phyloP scores from a whole-genome alignment of 64 coral and sea anemone species.

The Dendronephthya gigantea region DNA sequence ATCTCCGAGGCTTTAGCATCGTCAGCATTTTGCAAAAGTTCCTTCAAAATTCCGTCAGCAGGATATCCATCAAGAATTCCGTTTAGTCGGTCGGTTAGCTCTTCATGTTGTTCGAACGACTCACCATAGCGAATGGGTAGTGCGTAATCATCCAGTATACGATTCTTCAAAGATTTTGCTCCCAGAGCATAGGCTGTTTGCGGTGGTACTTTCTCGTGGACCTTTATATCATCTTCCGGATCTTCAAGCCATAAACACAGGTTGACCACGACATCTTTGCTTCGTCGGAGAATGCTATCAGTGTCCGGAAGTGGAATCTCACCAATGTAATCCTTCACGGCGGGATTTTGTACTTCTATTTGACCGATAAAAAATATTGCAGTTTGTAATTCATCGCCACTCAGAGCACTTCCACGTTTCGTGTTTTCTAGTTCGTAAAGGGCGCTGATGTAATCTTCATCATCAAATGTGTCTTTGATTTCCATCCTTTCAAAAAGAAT shows the following conservation, averaged over 20 bases:
- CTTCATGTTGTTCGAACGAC: neutral
- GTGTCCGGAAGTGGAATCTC: neutral
- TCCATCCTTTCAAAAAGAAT: constrained; percentile 63
- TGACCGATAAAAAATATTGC: neutral
- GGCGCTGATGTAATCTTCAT: constrained; percentile 15
- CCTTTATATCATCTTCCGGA: neutral
- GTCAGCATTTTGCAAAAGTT: neutral
- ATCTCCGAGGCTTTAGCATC: neutral
- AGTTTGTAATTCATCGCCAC: constrained; percentile 48
- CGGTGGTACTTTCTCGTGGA: neutral
- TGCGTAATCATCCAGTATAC: constrained; percentile 51
- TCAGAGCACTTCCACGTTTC: constrained; percentile 50
- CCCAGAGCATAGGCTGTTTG: constrained; percentile 39
- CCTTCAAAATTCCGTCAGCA: neutral
- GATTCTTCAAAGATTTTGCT: constrained; percentile 38
- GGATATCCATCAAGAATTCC: neutral
- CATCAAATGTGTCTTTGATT: constrained; percentile 7
- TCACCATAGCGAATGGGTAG: neutral
- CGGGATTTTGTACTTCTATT: neutral
- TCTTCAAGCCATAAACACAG: neutral
- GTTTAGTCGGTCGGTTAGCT: neutral
- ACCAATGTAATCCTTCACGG: neutral
- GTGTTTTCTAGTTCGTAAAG: constrained; percentile 39
- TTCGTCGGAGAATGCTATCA: neutral
- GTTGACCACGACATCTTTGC: neutral